phyloP scores from a whole-genome alignment of 2,797 vertebrate genomes.

The Gymnopithys bicolor region DNA sequence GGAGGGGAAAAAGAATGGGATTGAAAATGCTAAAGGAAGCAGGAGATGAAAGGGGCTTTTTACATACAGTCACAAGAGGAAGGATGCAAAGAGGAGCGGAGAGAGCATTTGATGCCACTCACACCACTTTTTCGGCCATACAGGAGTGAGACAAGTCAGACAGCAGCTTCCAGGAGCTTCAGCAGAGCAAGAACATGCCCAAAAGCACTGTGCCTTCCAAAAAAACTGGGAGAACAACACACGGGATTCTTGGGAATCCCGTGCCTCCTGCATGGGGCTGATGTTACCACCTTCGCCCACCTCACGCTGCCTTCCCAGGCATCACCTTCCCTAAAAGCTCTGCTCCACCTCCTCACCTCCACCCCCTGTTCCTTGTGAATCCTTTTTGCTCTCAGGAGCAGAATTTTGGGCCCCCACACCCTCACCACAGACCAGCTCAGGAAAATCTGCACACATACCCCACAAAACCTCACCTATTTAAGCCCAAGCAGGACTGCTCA shows the following conservation, averaged over 20 bases:
- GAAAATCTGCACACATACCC: neutral
- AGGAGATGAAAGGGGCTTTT: slow-evolving; percentile 45
- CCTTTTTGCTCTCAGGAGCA: neutral
- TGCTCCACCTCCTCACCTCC: neutral
- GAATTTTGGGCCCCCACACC: neutral
- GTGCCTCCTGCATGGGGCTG: accelerated
- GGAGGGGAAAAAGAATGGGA: neutral
- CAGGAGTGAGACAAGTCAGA: neutral
- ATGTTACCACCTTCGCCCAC: too few relatives aligned
- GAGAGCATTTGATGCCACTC: neutral
- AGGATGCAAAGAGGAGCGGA: neutral
- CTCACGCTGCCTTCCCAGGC: accelerated
- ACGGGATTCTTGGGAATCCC: neutral
- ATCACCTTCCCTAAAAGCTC: neutral
- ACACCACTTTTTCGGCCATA: neutral
- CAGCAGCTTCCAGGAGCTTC: neutral
- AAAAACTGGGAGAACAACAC: neutral
- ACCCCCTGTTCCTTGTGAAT: neutral
- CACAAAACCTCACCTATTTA: neutral
- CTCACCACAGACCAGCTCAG: neutral
- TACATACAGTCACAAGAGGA: neutral
- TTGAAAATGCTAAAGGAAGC: neutral
- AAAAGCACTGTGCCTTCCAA: neutral
- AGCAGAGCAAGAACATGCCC: neutral
- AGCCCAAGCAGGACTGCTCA: neutral